Conservation (phyloP, 2,888 invertebrate genomes). For the Theristus sp. region DNA sequence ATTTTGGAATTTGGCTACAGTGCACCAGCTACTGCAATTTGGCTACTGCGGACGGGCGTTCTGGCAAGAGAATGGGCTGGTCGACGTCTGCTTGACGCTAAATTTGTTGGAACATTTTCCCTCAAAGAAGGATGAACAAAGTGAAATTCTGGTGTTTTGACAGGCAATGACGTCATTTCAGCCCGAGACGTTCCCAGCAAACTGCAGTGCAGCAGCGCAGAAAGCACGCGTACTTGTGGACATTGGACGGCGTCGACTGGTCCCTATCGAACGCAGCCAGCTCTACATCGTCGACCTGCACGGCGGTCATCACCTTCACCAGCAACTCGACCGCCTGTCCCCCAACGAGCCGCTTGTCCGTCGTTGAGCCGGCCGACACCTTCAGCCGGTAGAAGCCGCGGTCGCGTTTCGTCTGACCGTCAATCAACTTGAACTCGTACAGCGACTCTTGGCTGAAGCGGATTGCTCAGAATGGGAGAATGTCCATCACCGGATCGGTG, state of each 20-base stretch:
- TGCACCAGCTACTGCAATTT: no score
- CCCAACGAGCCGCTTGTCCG: slow-evolving; percentile 39
- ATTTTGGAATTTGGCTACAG: no score
- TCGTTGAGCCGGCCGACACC: slow-evolving; percentile 48
- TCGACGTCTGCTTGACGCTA: no score
- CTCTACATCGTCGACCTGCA: slow-evolving; percentile 52
- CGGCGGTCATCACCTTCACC: slow-evolving; percentile 31
- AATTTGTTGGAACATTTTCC: no score
- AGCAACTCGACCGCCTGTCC: slow-evolving; percentile 38
- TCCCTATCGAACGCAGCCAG: slow-evolving; percentile 75
- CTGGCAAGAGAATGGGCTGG: no score
- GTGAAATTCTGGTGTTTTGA: no score
- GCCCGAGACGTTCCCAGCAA: not conserved
- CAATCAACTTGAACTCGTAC: slow-evolving; percentile 53
- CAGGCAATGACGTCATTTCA: no score
- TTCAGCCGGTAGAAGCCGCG: slow-evolving; percentile 53
- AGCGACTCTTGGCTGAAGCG: slow-evolving; percentile 25
- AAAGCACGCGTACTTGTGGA: slow-evolving; percentile 38
- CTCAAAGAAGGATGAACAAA: no score
- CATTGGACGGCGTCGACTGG: slow-evolving; percentile 59
- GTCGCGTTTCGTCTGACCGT: not conserved
- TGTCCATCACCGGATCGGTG: no score
- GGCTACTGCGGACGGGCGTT: no score
- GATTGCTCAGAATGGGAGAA: not conserved
- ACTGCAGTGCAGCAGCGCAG: not conserved